Evolutionary conservation across 2,113 vertebrate species (phyloP).

Genomic region (Steatornis caripensis): DNA sequence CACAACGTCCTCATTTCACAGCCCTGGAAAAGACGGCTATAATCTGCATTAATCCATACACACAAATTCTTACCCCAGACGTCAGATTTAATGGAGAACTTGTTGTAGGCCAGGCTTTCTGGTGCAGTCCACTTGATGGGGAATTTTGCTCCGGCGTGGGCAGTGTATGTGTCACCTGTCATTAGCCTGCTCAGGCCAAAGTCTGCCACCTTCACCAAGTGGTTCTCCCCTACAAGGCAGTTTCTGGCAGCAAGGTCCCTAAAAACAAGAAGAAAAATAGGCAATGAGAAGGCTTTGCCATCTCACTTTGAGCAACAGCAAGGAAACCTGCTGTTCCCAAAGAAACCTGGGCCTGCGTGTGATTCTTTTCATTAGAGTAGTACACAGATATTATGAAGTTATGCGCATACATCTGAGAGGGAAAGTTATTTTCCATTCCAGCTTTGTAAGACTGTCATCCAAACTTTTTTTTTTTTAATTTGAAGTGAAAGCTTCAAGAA

Average conservation of each 20-base stretch:
- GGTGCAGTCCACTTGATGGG: conserved; percentile 99
- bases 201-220: conserved; percentile 98
- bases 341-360: background rate
- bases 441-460: background rate
- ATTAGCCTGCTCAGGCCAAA: conserved; percentile 96
- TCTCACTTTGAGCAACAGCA: background rate
- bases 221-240: conserved; percentile 98
- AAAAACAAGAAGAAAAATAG: background rate
- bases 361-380: background rate
- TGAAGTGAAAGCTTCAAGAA: conserved; percentile 52
- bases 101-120: conserved; percentile 98
- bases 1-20: background rate
- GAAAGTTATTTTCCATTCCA: conserved; percentile 23
- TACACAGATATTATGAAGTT: background rate
- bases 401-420: background rate
- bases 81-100: conserved; percentile 98
- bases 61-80: conserved; percentile 89
- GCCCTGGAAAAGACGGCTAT: background rate
- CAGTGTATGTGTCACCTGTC: conserved; percentile 95
- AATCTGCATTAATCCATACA: background rate
- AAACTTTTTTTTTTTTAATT: background rate
- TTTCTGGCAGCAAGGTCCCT: conserved; percentile 98
- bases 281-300: background rate
- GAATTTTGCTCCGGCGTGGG: conserved; percentile 95
- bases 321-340: background rate